These are phyloP conservation scores for Scaptomyza reducta DNA, from an alignment of 2,888 invertebrate species.

Conservation along the genomic window DNA sequence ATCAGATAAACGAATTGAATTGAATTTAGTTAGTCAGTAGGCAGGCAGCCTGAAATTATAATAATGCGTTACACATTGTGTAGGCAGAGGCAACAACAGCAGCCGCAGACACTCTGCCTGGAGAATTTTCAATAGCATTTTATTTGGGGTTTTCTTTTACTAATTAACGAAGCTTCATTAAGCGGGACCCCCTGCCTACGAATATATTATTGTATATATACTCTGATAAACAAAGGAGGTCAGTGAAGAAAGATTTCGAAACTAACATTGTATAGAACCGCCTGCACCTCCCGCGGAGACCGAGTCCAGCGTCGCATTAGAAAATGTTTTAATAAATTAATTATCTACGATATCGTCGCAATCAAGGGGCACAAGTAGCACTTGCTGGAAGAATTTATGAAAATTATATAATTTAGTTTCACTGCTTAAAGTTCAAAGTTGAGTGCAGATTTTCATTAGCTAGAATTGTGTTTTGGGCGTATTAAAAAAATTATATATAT, in stretches of 20 bases:
- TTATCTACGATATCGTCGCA: conserved; percentile 52
- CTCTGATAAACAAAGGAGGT: conserved; percentile 25
- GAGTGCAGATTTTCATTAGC: conserved; percentile 15
- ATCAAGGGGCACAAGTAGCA: conserved; percentile 51
- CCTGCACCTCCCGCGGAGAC: conserved; percentile 29
- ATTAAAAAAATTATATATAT: too few species aligned
- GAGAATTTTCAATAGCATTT: conserved; percentile 20
- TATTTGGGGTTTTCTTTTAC: conserved; percentile 26
- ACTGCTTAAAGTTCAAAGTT: conserved; percentile 42
- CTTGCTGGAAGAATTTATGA: conserved; percentile 9
- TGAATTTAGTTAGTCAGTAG: conserved; percentile 48
- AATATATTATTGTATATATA: conserved; percentile 5
- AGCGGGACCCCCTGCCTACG: conserved; percentile 35
- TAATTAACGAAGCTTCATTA: conserved; percentile 60
- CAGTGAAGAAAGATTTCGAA: conserved; percentile 40
- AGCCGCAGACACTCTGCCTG: neutral
- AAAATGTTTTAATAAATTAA: conserved; percentile 67
- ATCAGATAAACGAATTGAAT: conserved; percentile 72
- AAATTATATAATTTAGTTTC: conserved; percentile 26
- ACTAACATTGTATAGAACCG: neutral
- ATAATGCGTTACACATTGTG: conserved; percentile 68
- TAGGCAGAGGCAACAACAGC: conserved; percentile 44
- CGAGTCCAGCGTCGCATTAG: conserved; percentile 35
- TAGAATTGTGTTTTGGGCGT: too few species aligned
- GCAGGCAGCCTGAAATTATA: conserved; percentile 46